Base-by-base conservation (phyloP, 2,113 vertebrate species). In the Chaetodon trifascialis region DNA sequence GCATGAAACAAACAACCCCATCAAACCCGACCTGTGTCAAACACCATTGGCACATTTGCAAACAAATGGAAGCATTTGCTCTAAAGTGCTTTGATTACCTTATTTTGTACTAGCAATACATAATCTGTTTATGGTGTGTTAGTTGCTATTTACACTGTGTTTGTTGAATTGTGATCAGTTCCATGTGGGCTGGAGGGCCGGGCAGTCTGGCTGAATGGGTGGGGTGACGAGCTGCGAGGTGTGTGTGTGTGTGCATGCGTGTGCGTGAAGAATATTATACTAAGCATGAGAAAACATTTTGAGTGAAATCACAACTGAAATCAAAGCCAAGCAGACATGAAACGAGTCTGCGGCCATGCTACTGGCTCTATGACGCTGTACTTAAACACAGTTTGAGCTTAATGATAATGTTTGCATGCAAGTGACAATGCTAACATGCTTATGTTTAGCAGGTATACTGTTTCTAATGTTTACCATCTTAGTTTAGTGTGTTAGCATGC, bases 101-200 rank as follows among this genome's bases (percentile, higher is more conserved):
- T 56, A 11, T 14, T 34, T 47, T 47, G 34, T 3, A 1, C 51
- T 7, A 21, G 73, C 42, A 58, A 64, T 36, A n/a, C 51, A 58
- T 79, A 30, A 82, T 76, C 76, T 69, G 67, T 86, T 84, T 75
- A 74, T 71, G 69, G 69, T 14, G 36, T 66, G 46, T 59, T 70
- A 49, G 76, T 82, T 75, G 83, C 76, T 80, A 73, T 82, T 85
- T 72, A 62, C 71, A 11, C 23, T 8, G 59, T 71, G 71, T 80
- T 82, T 83, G 71, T 67, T 86, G 42, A 71, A 38, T 30, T 78
- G 54, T 71, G 64, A 81, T 86, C 59, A 70, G 46, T 83, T 83
- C 79, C 86, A 80, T 80, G 80, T 86, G 84, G 73, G 47, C 52
- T 15, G 40, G 9, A 59, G 11, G 79, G 62, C 8, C 19, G 8